Conservation (phyloP, 35 echinoderm and acorn worm genomes). For the Apostichopus japonicus region DNA sequence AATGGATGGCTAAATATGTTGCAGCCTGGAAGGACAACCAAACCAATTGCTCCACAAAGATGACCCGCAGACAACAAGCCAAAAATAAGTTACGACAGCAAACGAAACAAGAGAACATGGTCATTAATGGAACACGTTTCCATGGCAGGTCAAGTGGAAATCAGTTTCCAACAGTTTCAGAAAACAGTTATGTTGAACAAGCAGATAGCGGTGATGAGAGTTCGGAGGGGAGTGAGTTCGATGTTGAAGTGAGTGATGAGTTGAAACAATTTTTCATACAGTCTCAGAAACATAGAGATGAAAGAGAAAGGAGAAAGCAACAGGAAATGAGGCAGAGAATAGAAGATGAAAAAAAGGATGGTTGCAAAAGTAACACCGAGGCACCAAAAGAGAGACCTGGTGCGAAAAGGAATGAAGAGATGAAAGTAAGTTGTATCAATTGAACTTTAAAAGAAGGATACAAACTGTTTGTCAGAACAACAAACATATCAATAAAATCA, state of each 20-base stretch:
- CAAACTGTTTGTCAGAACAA: no score
- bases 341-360: constrained; percentile 8
- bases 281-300: constrained; percentile 68
- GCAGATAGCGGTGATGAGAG: constrained; percentile 40
- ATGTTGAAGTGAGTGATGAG: constrained; percentile 85
- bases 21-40: constrained; percentile 2
- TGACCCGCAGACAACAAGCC: background rate
- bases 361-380: background rate
- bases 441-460: no score
- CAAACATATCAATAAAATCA: no score
- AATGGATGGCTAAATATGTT: constrained; percentile 29
- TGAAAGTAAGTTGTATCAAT: constrained; percentile 69
- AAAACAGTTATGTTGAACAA: background rate
- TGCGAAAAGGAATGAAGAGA: constrained; percentile 68
- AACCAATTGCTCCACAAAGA: background rate
- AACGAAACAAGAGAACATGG: background rate
- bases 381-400: constrained; percentile 86
- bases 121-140: background rate
- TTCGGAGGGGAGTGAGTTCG: constrained; percentile 14
- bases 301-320: constrained; percentile 67
- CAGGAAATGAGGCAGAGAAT: background rate
- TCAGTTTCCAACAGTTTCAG: background rate
- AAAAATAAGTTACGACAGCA: background rate
- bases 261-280: constrained; percentile 71
- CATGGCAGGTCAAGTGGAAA: background rate